Percentiles rank a stretch among this genome's conserved stretches.
Conservation (phyloP, 1,140 invertebrate species). For the Drosophila ohnishii region DNA sequence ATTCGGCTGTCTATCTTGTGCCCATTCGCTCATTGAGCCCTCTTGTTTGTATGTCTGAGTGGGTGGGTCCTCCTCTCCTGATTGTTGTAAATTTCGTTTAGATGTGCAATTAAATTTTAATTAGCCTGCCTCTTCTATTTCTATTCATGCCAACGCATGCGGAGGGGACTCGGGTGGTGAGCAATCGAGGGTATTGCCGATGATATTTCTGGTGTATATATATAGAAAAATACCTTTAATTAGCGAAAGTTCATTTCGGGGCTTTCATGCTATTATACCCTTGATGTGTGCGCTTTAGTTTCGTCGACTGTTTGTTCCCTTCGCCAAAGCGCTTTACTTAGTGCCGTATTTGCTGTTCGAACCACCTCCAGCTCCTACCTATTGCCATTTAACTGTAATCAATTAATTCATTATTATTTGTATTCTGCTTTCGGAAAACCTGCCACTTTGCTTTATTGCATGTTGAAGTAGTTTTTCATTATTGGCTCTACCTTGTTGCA, state of each 20-base stretch:
- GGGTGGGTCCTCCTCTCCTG: slow-evolving; percentile 33
- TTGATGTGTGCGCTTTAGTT: slow-evolving; percentile 51
- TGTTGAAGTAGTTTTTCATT: slow-evolving; percentile 77
- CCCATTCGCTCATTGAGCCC: slow-evolving; percentile 18
- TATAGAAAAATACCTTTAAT: slow-evolving; percentile 62
- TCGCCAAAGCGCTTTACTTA: slow-evolving; percentile 33
- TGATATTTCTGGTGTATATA: slow-evolving; percentile 35
- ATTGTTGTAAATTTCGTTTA: slow-evolving; percentile 78
- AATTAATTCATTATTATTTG: slow-evolving; percentile 80
- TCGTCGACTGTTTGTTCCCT: slow-evolving; percentile 12
- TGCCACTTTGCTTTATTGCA: slow-evolving; percentile 78
- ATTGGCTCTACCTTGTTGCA: slow-evolving; percentile 69
- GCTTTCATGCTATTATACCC: slow-evolving; percentile 49
- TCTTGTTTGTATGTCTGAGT: slow-evolving; percentile 26
- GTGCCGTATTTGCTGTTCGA: slow-evolving; percentile 31
- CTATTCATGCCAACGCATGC: slow-evolving; percentile 3
- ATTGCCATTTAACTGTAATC: slow-evolving; percentile 74
- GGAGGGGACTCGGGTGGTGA: neutral
- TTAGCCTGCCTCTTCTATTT: slow-evolving; percentile 63
- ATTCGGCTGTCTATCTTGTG: slow-evolving; percentile 39
- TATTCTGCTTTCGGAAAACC: slow-evolving; percentile 68
- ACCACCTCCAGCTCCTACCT: slow-evolving; percentile 9
- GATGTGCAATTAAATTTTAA: slow-evolving; percentile 79
- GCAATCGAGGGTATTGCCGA: slow-evolving; percentile 21
- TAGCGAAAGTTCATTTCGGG: slow-evolving; percentile 38